Base-by-base conservation (phyloP, 1,140 invertebrate genomes). In the Halictus rubicundus region DNA sequence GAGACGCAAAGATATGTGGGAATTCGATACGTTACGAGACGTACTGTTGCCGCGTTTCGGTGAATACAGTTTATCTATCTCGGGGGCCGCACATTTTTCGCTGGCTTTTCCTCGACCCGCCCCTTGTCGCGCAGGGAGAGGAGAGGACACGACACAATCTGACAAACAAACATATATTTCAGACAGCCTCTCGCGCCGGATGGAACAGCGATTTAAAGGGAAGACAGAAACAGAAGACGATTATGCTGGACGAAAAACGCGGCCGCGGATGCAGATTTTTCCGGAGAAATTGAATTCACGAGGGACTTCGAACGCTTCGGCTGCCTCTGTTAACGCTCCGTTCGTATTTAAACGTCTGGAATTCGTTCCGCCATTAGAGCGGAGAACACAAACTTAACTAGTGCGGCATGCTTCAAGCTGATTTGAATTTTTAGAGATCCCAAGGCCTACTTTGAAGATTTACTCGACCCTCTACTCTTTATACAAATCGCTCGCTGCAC, bases 121-220 rank as follows among this genome's bases (percentile, higher is more conserved):
- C 57, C 10, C 19, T 27, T 39, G 2, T 54, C 39, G 65, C 39
- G 68, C 52, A 68, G 10, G 39, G 8, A 2, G 2, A 8, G 8
- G 39, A 42, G 49, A 63, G 71, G 63, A 84, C 66, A 78, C 83
- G 79, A 81, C 78, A 70, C 77, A 82, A 81, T 88, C 79, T 88
- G 87, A 83, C 84, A 88, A 88, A 87, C 78, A 87, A 87, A 81
- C 83, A 83, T 83, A 83, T 83, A 85, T 85, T 85, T 85, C 74
- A 84, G 37, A 59, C 82, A 60, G 57, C 61, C 46, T 52, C 69
- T 68, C 63, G 70, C 52, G 25, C 60, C 39, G 60, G 27, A 42
- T 61, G 71, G 49, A 72, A 81, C 54, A 46, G 54, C 25, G 46
- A 52, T 72, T 69, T 59, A 49, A 65, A 64, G 39, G 39, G 27